Evolutionary conservation across 1,140 invertebrate genomes (phyloP).

Genomic region (Drosophila fuyamai): DNA sequence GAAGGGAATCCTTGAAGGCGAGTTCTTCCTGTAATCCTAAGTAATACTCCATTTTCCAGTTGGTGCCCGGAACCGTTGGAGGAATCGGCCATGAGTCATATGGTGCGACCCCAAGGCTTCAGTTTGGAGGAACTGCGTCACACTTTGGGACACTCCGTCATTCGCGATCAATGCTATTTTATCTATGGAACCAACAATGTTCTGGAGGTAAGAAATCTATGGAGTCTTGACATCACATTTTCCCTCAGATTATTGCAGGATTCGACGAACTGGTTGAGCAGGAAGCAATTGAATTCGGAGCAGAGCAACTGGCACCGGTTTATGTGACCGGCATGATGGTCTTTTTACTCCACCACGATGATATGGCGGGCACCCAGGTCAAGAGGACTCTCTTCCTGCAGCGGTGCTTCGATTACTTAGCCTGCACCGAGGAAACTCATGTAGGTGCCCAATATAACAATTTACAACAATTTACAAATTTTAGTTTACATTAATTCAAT

Average conservation of each 20-base stretch:
- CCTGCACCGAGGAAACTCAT: conserved; percentile 59
- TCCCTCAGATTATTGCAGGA: conserved; percentile 29
- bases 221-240: neutral
- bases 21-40: neutral
- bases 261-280: conserved; percentile 40
- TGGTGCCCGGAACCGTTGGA: neutral
- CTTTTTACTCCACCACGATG: conserved; percentile 48
- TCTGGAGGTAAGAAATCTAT: conserved; percentile 29
- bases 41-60: neutral
- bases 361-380: conserved; percentile 31
- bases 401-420: conserved; percentile 59
- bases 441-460: conserved; percentile 6
- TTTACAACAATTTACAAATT: too few species aligned
- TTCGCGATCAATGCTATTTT: conserved; percentile 44
- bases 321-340: conserved; percentile 62
- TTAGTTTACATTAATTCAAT: too few species aligned
- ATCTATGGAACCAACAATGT: conserved; percentile 49
- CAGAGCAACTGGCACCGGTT: conserved; percentile 42
- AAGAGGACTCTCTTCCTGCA: conserved; percentile 59
- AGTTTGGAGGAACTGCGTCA: conserved; percentile 52
- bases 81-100: conserved; percentile 1
- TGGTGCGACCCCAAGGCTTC: conserved; percentile 62
- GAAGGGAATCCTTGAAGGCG: conserved; percentile 6
- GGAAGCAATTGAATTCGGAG: conserved; percentile 55
- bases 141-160: conserved; percentile 24